Base-by-base conservation (phyloP, 1,140 invertebrate genomes). In the Proales similis region DNA sequence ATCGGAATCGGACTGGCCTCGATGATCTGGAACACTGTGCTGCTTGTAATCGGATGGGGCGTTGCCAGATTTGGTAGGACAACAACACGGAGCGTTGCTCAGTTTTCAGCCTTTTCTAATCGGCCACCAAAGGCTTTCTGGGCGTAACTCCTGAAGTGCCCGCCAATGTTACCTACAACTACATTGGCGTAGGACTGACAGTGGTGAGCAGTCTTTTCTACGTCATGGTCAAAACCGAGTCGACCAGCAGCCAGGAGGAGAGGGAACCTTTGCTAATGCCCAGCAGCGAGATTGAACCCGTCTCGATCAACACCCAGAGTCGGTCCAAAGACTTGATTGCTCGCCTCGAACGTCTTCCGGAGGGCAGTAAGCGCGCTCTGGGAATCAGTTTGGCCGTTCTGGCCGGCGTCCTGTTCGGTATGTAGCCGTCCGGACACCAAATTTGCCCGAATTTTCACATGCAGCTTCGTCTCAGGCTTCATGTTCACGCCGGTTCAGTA, bases 401-500 rank as follows among this genome's bases (percentile, higher is more conserved):
- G 24, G 74, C 76, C 43, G 77, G 77, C 4, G n/a, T 74, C 4
- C 67, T 76, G 5, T 78, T 76, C 66, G 77, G 75, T n/a, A n/a
- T n/a, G n/a, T n/a, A n/a, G n/a, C n/a, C n/a, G n/a, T n/a, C n/a
- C n/a, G n/a, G n/a, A n/a, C n/a, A n/a, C n/a, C n/a, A n/a, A n/a
- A n/a, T n/a, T n/a, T n/a, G n/a, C n/a, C n/a, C n/a, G n/a, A n/a
- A n/a, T n/a, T n/a, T n/a, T n/a, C n/a, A n/a, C n/a, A n/a, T n/a
- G n/a, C n/a, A n/a, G n/a, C n/a, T n/a, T n/a, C n/a, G n/a, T n/a
- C n/a, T n/a, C n/a, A n/a, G n/a, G n/a, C 19, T 45, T 74, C n/a
- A 69, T 67, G 17, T 78, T 78, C 65, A 69, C 70, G 22, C 75
- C 76, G 4, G 67, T 73, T 19, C 70, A 75, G 33, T 74, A 76